Evolutionary conservation across 2,113 vertebrate genomes (phyloP).

Genomic region (Macroglossus sobrinus): DNA sequence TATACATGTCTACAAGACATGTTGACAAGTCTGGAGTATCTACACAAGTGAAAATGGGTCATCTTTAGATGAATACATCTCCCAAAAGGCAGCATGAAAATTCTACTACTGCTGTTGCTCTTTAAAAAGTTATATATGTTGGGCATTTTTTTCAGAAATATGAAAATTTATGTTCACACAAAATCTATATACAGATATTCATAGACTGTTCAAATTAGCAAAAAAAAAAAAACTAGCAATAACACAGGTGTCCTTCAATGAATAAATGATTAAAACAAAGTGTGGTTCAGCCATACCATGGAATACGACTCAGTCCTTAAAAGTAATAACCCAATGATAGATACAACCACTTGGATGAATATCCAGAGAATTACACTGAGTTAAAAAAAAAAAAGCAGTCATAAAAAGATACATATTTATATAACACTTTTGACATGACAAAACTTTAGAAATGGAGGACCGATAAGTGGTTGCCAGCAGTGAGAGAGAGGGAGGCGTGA

Average conservation of each 20-base stretch:
- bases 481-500: no score
- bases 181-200: not conserved
- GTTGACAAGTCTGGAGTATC: not conserved
- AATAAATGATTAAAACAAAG: not conserved
- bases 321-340: not conserved
- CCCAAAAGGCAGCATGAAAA: not conserved
- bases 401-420: not conserved
- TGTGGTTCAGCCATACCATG: not conserved
- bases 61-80: not conserved
- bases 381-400: not conserved
- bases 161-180: not conserved
- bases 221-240: not conserved
- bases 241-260: not conserved
- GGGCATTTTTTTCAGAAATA: conserved; percentile 13
- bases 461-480: not conserved
- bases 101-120: not conserved
- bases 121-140: not conserved
- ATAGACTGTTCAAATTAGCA: no score
- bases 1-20: not conserved
- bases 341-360: not conserved
- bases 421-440: not conserved
- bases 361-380: not conserved
- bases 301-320: not conserved
- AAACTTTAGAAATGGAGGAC: not conserved
- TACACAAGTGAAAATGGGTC: not conserved